Percentiles rank a stretch among this genome's conserved stretches.
Conservation (phyloP, 2,888 invertebrate species). For the Cheilosia pagana region DNA sequence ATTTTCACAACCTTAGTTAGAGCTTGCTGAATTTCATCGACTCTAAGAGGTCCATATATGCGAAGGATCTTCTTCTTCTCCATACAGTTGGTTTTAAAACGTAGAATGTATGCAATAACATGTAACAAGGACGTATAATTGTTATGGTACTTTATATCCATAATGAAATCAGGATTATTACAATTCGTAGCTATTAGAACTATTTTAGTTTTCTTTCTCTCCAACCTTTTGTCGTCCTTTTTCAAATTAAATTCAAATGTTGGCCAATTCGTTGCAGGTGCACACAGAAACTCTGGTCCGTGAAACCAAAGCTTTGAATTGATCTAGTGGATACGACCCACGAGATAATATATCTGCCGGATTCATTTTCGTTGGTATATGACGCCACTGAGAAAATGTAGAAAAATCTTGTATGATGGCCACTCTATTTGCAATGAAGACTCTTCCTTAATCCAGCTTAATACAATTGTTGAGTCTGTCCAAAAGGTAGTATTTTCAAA, state of each 20-base stretch:
- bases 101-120: constrained; percentile 48
- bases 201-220: constrained; percentile 56
- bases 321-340: constrained; percentile 40
- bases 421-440: constrained; percentile 31
- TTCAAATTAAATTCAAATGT: constrained; percentile 11
- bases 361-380: too few species aligned
- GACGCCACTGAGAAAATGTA: constrained; percentile 22
- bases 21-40: constrained; percentile 31
- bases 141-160: constrained; percentile 44
- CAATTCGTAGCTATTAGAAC: constrained; percentile 13
- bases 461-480: constrained; percentile 36
- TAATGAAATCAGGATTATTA: constrained; percentile 26
- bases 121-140: constrained; percentile 34
- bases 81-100: constrained; percentile 45
- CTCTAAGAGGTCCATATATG: constrained; percentile 14
- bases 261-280: constrained; percentile 46
- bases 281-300: constrained; percentile 47
- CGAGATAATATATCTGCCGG: not conserved
- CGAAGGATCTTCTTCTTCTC: constrained; percentile 26
- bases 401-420: constrained; percentile 50
- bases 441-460: too few species aligned
- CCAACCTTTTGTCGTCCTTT: constrained; percentile 36
- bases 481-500: constrained; percentile 42
- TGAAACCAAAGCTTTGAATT: constrained; percentile 50
- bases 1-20: constrained; percentile 34